Percentiles rank a stretch among this genome's conserved stretches.
Evolutionary conservation across 2,797 vertebrate species (phyloP).

Genomic region (Sebastes steindachneri): DNA sequence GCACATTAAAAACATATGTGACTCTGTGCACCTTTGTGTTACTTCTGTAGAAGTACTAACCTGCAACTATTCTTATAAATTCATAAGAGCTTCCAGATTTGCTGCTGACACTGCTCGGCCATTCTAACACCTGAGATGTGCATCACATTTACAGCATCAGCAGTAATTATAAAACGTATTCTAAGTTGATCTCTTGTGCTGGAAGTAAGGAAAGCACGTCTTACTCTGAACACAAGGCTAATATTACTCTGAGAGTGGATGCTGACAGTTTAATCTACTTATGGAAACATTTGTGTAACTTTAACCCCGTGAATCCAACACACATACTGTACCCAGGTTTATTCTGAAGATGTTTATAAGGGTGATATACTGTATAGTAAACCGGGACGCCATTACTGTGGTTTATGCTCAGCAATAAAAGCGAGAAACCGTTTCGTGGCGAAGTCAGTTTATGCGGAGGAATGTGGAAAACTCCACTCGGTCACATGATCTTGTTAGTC

Average conservation of each 20-base stretch:
- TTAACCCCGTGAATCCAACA: slow-evolving; percentile 44
- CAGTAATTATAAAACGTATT: slow-evolving; percentile 4
- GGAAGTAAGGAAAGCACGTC: neutral
- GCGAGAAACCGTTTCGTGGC: slow-evolving; percentile 20
- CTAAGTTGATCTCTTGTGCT: neutral
- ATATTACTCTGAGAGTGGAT: slow-evolving; percentile 2
- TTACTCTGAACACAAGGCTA: neutral
- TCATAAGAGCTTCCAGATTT: slow-evolving; percentile 38
- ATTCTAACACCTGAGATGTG: neutral
- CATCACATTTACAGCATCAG: slow-evolving; percentile 12
- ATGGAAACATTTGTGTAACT: slow-evolving; percentile 60
- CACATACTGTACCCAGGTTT: slow-evolving; percentile 17
- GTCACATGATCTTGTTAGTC: slow-evolving; percentile 61
- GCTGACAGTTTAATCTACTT: slow-evolving; percentile 65
- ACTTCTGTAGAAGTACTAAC: neutral
- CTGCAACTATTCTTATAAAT: slow-evolving; percentile 11
- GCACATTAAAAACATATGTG: slow-evolving; percentile 21
- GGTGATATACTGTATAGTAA: slow-evolving; percentile 48
- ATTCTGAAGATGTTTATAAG: slow-evolving; percentile 58
- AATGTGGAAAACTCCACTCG: slow-evolving; percentile 66
- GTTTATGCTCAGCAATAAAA: slow-evolving; percentile 68
- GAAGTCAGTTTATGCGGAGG: slow-evolving; percentile 61
- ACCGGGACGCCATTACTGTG: slow-evolving; percentile 26
- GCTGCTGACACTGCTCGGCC: neutral
- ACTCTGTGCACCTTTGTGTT: slow-evolving; percentile 14